Conservation (phyloP, 1,140 invertebrate genomes). For the Drosophila parabipectinata region DNA sequence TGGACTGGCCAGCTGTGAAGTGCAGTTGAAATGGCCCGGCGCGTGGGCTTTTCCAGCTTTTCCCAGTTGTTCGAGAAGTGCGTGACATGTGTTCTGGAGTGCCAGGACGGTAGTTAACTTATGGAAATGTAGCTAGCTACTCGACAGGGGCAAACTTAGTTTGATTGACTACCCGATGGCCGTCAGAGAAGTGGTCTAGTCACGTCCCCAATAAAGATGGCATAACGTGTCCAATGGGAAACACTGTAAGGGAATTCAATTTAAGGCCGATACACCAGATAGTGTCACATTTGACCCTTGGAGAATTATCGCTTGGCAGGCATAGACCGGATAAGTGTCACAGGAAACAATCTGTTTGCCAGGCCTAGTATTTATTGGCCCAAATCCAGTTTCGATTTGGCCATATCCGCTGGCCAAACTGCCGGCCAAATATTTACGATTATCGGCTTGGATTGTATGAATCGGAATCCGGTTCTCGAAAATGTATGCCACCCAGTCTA, state of each 20-base stretch:
- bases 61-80: conserved; percentile 51
- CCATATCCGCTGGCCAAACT: conserved; percentile 33
- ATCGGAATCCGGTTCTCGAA: conserved; percentile 33
- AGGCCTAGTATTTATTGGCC: conserved; percentile 64
- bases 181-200: conserved; percentile 28
- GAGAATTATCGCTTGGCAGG: conserved; percentile 25
- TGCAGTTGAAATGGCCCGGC: conserved; percentile 36
- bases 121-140: conserved; percentile 46
- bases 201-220: conserved; percentile 28
- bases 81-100: conserved; percentile 75
- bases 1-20: conserved; percentile 49
- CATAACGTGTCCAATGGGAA: conserved; percentile 23
- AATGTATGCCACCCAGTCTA: conserved; percentile 1
- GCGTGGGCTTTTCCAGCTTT: conserved; percentile 53
- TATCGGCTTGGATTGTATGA: conserved; percentile 35
- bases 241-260: conserved; percentile 26
- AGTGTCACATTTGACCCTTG: not conserved
- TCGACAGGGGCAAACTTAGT: conserved; percentile 35
- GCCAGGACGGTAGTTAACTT: conserved; percentile 53
- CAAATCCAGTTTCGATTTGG: conserved; percentile 31
- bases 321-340: conserved; percentile 37
- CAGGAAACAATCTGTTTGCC: conserved; percentile 18
- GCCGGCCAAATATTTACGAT: conserved; percentile 50
- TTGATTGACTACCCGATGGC: conserved; percentile 44
- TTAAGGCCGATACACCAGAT: conserved; percentile 19